Percentiles rank a stretch among this genome's conserved stretches.
These are phyloP conservation scores for Palythoa grandiflora DNA, from an alignment of 92 coral and sea anemone species.

Conservation along the genomic window DNA sequence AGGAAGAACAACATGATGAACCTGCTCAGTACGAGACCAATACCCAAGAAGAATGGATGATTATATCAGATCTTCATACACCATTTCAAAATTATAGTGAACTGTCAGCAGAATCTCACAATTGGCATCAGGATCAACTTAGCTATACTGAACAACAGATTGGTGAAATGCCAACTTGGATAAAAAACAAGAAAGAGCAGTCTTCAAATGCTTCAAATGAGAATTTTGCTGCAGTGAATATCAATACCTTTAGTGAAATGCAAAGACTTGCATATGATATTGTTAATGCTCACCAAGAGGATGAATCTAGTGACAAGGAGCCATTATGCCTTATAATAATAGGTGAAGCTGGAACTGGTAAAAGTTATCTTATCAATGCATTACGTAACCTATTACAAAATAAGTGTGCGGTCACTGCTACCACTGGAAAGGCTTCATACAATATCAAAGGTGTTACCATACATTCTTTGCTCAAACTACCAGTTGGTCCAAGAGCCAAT, in stretches of 20 bases:
- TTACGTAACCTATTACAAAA: slow-evolving; percentile 45
- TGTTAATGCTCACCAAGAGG: slow-evolving; percentile 45
- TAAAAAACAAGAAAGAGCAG: slow-evolving; percentile 50
- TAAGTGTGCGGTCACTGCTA: slow-evolving; percentile 55
- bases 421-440: slow-evolving; percentile 61
- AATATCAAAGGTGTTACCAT: slow-evolving; percentile 55
- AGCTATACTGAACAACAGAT: slow-evolving; percentile 55
- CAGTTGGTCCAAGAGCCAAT: slow-evolving; percentile 56
- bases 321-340: slow-evolving; percentile 48
- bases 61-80: slow-evolving; percentile 55
- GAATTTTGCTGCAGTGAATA: slow-evolving; percentile 27
- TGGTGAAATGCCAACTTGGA: slow-evolving; percentile 68
- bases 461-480: slow-evolving; percentile 60
- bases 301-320: slow-evolving; percentile 42
- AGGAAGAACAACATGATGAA: too few species aligned
- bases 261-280: slow-evolving; percentile 60
- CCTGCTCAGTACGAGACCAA: slow-evolving; percentile 21
- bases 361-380: slow-evolving; percentile 63
- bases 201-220: slow-evolving; percentile 13
- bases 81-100: slow-evolving; percentile 51
- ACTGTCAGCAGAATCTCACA: slow-evolving; percentile 13
- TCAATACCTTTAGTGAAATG: slow-evolving; percentile 58
- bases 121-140: slow-evolving; percentile 57
- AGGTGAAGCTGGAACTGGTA: slow-evolving; percentile 64
- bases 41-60: slow-evolving; percentile 59